Conservation (phyloP, 2,888 invertebrate species). For the Drosophila mimica region DNA sequence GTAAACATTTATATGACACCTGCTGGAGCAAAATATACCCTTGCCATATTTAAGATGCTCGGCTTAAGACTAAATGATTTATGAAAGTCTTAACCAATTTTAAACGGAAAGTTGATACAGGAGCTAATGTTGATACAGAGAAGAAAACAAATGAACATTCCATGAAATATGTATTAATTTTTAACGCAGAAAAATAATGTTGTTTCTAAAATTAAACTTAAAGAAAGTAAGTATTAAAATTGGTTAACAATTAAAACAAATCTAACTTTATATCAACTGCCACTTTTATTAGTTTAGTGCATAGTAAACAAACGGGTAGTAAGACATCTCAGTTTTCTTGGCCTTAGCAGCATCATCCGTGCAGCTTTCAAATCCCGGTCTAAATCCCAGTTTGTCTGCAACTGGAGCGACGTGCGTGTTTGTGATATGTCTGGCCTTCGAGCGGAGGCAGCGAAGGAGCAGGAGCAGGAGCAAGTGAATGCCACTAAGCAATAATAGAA, state of each 20-base stretch:
- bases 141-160: not conserved
- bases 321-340: constrained; percentile 28
- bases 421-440: constrained; percentile 4
- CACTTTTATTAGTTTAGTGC: constrained; percentile 27
- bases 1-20: not conserved
- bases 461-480: constrained; percentile 29
- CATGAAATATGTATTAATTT: not conserved
- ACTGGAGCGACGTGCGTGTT: constrained; percentile 52
- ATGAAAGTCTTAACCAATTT: constrained; percentile 28
- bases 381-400: constrained; percentile 38
- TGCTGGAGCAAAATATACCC: not conserved
- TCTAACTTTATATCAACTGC: not conserved
- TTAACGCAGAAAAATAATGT: not conserved
- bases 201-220: not conserved
- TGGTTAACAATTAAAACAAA: too few relatives aligned
- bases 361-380: constrained; percentile 36
- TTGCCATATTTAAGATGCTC: not conserved
- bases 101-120: constrained; percentile 34
- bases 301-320: constrained; percentile 22
- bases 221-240: not conserved
- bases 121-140: constrained; percentile 13
- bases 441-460: constrained; percentile 25
- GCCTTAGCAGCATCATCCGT: constrained; percentile 26
- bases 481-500: constrained; percentile 29
- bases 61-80: constrained; percentile 28